phyloP scores from a whole-genome alignment of 1,140 invertebrate genomes.

The Ladona fulva region DNA sequence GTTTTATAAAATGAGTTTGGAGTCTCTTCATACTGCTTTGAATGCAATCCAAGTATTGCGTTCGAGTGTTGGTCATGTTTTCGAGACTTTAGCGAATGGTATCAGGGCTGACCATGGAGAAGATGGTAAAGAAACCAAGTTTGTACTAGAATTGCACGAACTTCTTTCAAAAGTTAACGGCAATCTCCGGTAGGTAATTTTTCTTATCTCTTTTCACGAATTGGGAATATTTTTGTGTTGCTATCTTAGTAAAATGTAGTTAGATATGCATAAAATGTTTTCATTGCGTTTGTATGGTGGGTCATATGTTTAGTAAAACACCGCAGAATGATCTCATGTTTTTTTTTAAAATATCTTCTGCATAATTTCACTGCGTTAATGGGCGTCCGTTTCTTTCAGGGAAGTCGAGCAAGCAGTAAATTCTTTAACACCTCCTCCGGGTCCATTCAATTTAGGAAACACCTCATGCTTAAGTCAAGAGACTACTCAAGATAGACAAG shows the following conservation, averaged over 20 bases:
- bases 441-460: constrained; percentile 71
- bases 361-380: background rate
- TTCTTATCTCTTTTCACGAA: background rate
- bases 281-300: background rate
- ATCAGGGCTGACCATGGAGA: constrained; percentile 62
- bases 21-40: constrained; percentile 62
- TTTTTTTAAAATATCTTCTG: constrained; percentile 17
- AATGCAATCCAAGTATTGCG: constrained; percentile 63
- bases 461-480: constrained; percentile 76
- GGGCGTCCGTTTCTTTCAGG: constrained; percentile 35
- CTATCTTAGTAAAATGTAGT: background rate
- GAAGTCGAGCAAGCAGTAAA: constrained; percentile 69
- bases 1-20: constrained; percentile 26
- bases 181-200: constrained; percentile 51
- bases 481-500: constrained; percentile 73
- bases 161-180: constrained; percentile 61
- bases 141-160: constrained; percentile 69
- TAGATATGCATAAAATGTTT: constrained; percentile 17
- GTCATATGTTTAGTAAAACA: background rate
- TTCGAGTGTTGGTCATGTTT: constrained; percentile 71
- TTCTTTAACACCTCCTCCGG: constrained; percentile 55
- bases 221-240: background rate
- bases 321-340: background rate
- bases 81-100: constrained; percentile 69
- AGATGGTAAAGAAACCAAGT: constrained; percentile 66